phyloP scores from a whole-genome alignment of 1,140 invertebrate species.

The Cotesia glomerata region DNA sequence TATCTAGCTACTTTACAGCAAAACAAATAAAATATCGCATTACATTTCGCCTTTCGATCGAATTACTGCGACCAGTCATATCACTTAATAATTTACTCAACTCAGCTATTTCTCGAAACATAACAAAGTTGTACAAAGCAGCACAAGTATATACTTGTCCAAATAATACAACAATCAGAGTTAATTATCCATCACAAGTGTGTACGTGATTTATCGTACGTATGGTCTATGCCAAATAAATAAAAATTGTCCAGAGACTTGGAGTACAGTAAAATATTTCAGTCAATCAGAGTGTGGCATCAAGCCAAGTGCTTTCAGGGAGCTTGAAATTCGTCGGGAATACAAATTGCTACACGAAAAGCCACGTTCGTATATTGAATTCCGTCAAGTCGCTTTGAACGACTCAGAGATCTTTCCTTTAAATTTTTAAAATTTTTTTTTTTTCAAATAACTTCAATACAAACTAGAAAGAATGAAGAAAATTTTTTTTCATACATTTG shows the following conservation, averaged over 20 bases:
- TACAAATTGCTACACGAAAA: conserved; percentile 34
- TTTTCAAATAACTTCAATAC: no score
- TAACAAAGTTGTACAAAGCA: no score
- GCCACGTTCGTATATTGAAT: conserved; percentile 26
- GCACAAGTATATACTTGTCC: no score
- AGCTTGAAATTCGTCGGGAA: conserved; percentile 28
- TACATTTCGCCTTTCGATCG: conserved; percentile 30
- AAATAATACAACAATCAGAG: no score
- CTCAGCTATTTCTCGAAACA: no score
- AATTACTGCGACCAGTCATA: neutral
- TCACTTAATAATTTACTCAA: neutral
- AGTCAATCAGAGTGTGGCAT: conserved; percentile 27
- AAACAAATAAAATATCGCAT: neutral
- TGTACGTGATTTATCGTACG: neutral
- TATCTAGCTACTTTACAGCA: neutral
- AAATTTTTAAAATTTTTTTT: neutral
- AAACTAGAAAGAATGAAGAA: no score
- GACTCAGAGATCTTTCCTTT: neutral
- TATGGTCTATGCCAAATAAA: neutral
- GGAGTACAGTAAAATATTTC: conserved; percentile 6
- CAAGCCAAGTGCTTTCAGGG: conserved; percentile 17
- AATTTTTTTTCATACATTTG: no score
- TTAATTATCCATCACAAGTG: neutral
- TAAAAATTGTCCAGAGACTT: neutral
- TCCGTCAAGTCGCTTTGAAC: conserved; percentile 17